Conservation (phyloP, 2,888 invertebrate genomes). For the Xylota sylvarum region DNA sequence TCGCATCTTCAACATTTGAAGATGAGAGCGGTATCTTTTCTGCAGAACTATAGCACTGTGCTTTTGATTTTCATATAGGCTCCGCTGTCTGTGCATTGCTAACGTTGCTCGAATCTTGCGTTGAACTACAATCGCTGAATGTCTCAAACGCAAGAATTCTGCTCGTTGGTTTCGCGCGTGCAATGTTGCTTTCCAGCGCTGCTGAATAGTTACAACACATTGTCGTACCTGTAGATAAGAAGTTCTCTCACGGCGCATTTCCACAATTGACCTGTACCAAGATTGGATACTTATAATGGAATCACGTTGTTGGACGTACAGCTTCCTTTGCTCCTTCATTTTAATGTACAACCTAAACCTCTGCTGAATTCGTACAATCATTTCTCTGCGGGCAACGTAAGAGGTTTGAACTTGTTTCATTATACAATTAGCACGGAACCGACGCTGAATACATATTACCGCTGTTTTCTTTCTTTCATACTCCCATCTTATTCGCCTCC, state of each 20-base stretch:
- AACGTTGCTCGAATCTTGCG: constrained; percentile 83
- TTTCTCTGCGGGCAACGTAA: constrained; percentile 78
- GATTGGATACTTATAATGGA: constrained; percentile 79
- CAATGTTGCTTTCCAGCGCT: constrained; percentile 82
- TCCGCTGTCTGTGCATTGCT: constrained; percentile 79
- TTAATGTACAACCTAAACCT: constrained; percentile 81
- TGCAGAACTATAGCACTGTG: constrained; percentile 81
- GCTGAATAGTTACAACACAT: constrained; percentile 79
- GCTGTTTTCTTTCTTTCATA: constrained; percentile 78
- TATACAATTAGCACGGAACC: constrained; percentile 80
- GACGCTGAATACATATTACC: constrained; percentile 78
- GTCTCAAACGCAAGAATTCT: constrained; percentile 78
- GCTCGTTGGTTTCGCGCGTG: constrained; percentile 78
- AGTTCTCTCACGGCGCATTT: constrained; percentile 59
- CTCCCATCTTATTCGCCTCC: constrained; percentile 78
- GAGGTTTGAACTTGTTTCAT: constrained; percentile 78
- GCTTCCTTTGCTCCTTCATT: constrained; percentile 78
- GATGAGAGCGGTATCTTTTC: constrained; percentile 79
- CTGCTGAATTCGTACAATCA: constrained; percentile 80
- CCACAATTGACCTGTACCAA: constrained; percentile 79
- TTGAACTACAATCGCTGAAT: constrained; percentile 83
- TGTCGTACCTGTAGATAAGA: constrained; percentile 77
- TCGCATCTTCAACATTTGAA: constrained; percentile 79
- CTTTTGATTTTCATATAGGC: constrained; percentile 79
- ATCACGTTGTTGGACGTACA: constrained; percentile 76